Evolutionary conservation across 2,888 invertebrate genomes (phyloP), one percentile per base, ranked within the genome.

Genomic region (Patella ulyssiponensis): DNA sequence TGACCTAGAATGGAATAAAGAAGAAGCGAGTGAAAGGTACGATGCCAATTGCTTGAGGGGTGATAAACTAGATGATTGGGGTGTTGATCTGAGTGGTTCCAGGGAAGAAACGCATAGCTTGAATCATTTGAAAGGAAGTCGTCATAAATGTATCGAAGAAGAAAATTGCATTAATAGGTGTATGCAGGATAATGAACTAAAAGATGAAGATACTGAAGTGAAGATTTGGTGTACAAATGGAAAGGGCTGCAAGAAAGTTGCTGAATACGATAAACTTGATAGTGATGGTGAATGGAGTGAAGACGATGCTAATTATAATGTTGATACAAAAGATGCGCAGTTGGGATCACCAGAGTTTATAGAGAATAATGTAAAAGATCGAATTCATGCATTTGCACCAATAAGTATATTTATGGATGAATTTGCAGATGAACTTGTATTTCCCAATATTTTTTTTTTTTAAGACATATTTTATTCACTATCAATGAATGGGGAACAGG

Each of bases 31-130:
- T 44, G 69, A 58, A 58, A n/a, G 7, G 12, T n/a, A 14, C n/a
- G 58, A 7, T n/a, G 4, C 33, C 33, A 58, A 9, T 58, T 17
- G 3, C 33, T 33, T 33, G 33, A 2, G 3, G 33, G 33, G 33
- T 2, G 33, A 33, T 33, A 33, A 33, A 81, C 17, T 54, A 4
- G 84, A 83, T 23, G 64, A 80, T 9, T 44, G 80, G 11, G 20
- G 3, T 33, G 33, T 33, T 2, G 33, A 33, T 33, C 33, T 33
- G 33, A 33, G 33, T 27, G 3, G 33, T 33, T 33, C 33, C 33
- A 33, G 33, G 33, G 33, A 33, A 33, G 33, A 33, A 33, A 33
- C 3, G 3, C 33, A 33, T 33, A 33, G 33, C 2, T 33, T 33
- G 33, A 33, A 33, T 33, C 33, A 33, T 33, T 33, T 33, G 33